These are phyloP conservation scores for Cladopsammia gracilis DNA, from an alignment of 64 coral and sea anemone genomes.

Conservation along the genomic window DNA sequence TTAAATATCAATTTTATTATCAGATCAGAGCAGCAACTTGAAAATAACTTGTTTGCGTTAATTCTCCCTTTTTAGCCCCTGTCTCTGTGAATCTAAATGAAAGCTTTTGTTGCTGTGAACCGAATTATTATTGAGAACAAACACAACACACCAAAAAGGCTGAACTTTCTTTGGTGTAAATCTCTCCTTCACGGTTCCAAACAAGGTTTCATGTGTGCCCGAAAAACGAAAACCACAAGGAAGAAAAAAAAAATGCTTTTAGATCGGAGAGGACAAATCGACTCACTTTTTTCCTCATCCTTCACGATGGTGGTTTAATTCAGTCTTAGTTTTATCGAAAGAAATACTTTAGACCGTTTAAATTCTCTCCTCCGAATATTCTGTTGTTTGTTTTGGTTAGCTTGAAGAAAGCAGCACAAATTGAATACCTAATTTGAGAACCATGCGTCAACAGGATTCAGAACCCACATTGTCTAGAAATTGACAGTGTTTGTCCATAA, in stretches of 20 bases:
- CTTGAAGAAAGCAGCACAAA: background rate
- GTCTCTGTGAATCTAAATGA: conserved; percentile 14
- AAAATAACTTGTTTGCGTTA: conserved; percentile 30
- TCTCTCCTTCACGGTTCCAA: background rate
- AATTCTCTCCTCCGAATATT: too few relatives aligned
- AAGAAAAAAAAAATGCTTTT: background rate
- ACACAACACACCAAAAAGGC: conserved; percentile 22
- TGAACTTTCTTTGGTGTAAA: background rate
- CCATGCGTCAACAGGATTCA: background rate
- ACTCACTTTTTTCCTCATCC: background rate
- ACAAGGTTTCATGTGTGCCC: background rate
- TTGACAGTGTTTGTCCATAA: background rate
- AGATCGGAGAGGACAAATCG: background rate
- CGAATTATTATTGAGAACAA: conserved; percentile 32
- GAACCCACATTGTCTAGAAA: background rate
- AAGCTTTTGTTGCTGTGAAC: conserved; percentile 25
- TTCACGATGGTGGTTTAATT: background rate
- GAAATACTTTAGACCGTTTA: too few relatives aligned
- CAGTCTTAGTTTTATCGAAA: background rate
- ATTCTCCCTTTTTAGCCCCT: background rate
- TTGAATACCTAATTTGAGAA: background rate
- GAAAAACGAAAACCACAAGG: too few relatives aligned
- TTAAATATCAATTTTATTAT: background rate
- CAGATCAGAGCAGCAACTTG: background rate
- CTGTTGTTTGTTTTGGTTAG: background rate